Conservation (phyloP, 2,888 invertebrate genomes). For the Linnaemya tessellans region DNA sequence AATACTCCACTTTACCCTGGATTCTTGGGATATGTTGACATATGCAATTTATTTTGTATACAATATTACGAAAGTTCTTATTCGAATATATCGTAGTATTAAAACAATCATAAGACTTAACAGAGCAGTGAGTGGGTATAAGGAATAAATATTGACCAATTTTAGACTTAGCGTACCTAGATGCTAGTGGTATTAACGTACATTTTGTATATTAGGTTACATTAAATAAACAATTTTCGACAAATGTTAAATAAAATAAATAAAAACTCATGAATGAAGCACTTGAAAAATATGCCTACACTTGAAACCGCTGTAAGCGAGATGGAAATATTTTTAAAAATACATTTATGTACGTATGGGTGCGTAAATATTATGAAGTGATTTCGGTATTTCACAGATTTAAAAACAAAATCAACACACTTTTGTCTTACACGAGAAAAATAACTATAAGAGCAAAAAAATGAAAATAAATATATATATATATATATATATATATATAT, state of each 20-base stretch:
- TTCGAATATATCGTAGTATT: background rate
- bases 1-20: no score
- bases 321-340: slow-evolving; percentile 11
- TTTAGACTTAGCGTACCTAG: slow-evolving; percentile 1
- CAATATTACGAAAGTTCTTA: background rate
- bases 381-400: slow-evolving; percentile 45
- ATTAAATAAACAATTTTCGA: slow-evolving; percentile 59
- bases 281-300: slow-evolving; percentile 45
- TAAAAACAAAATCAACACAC: slow-evolving; percentile 32
- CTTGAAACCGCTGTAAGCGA: slow-evolving; percentile 32
- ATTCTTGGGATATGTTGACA: no score
- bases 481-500: slow-evolving; percentile 4
- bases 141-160: slow-evolving; percentile 18
- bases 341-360: no score
- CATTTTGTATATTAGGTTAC: slow-evolving; percentile 52
- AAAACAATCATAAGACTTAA: no score
- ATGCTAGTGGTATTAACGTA: slow-evolving; percentile 2
- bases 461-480: background rate
- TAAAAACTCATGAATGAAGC: background rate
- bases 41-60: no score
- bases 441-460: background rate
- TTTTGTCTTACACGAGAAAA: slow-evolving; percentile 16
- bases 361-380: slow-evolving; percentile 12
- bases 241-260: slow-evolving; percentile 51
- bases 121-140: background rate